Conservation (phyloP, 2,888 invertebrate genomes). For the Ceriagrion tenellum region DNA sequence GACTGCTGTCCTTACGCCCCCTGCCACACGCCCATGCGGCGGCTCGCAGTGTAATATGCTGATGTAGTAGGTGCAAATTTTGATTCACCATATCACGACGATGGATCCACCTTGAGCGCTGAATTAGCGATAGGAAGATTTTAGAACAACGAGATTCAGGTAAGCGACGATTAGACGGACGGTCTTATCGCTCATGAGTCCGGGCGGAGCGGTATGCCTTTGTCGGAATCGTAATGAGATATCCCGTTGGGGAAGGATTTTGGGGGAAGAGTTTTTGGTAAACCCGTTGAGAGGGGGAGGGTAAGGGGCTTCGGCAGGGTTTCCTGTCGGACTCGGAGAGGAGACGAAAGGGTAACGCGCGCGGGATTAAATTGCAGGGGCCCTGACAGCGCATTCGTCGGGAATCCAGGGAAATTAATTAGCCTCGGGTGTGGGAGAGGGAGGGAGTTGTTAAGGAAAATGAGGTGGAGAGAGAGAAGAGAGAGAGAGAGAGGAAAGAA, state of each 20-base stretch:
- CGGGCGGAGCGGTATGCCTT: background rate
- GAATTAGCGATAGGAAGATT: no score
- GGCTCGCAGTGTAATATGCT: no score
- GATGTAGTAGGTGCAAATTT: no score
- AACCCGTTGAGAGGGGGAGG: background rate
- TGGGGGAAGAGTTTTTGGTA: background rate
- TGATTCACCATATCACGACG: no score
- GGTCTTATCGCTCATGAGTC: background rate
- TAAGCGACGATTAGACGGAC: slow-evolving; percentile 29
- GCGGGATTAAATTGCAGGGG: slow-evolving; percentile 55
- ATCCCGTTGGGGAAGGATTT: slow-evolving; percentile 5
- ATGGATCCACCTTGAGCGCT: no score
- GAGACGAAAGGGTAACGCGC: background rate
- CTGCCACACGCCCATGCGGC: no score
- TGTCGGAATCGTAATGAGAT: slow-evolving; percentile 49
- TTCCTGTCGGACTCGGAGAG: background rate
- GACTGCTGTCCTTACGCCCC: no score
- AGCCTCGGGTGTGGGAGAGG: background rate
- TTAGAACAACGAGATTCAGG: background rate
- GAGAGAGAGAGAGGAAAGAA: background rate
- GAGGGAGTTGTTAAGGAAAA: background rate
- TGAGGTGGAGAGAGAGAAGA: background rate
- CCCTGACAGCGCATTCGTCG: background rate
- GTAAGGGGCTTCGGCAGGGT: background rate
- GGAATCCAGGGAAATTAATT: slow-evolving; percentile 46